A percentile compares a stretch with the other conserved stretches of the same genome.
phyloP scores from a whole-genome alignment of 1,140 invertebrate species.

The Drosophila murphyi region DNA sequence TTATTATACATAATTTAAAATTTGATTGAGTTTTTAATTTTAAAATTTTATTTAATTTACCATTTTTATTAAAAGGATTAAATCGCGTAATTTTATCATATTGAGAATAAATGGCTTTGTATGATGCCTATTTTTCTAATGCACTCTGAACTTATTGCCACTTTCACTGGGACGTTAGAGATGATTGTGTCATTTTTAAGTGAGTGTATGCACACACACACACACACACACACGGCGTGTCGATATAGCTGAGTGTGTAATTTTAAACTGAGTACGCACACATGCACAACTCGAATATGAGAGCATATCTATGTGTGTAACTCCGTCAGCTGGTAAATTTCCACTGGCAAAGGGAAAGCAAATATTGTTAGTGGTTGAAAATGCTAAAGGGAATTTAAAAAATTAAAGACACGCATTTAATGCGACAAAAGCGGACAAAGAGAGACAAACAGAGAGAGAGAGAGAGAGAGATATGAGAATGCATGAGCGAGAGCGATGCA shows the following conservation, averaged over 20 bases:
- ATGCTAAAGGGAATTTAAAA: conserved; percentile 26
- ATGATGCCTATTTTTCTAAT: too few species aligned
- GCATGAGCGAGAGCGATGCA: neutral
- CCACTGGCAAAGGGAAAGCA: conserved; percentile 28
- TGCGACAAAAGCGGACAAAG: too few species aligned
- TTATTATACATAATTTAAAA: too few species aligned
- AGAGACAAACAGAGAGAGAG: conserved; percentile 15
- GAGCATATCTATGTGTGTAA: conserved; percentile 3
- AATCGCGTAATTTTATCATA: too few species aligned
- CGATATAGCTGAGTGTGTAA: neutral
- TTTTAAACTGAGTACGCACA: neutral
- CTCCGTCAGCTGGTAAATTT: conserved; percentile 42
- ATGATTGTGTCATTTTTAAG: neutral
- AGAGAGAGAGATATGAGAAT: conserved; percentile 16
- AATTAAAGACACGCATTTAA: conserved; percentile 31
- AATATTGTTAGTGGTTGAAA: conserved; percentile 39
- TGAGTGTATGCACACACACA: neutral
- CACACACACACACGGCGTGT: neutral
- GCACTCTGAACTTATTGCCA: conserved; percentile 2
- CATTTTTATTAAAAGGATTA: too few species aligned
- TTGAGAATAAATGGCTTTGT: too few species aligned
- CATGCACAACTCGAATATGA: neutral
- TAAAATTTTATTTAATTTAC: too few species aligned
- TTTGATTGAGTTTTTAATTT: too few species aligned
- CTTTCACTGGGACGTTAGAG: neutral